These are phyloP conservation scores for Nomada goodeniana DNA, from an alignment of 2,888 invertebrate species.

Conservation along the genomic window DNA sequence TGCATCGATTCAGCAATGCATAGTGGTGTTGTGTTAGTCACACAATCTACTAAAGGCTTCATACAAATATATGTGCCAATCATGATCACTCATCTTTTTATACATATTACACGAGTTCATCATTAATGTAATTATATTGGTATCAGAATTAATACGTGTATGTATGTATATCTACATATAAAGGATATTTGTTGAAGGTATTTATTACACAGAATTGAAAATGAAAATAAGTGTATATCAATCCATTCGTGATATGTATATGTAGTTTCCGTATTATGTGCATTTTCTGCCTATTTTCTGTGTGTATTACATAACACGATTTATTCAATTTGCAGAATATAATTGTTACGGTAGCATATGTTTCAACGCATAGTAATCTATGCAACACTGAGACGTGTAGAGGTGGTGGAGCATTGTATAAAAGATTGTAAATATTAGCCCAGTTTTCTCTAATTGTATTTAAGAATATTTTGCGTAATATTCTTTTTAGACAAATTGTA, in stretches of 20 bases:
- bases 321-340: background rate
- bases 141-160: background rate
- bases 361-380: background rate
- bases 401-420: background rate
- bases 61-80: slow-evolving; percentile 44
- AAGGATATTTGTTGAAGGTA: background rate
- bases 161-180: slow-evolving; percentile 8
- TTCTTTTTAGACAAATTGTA: background rate
- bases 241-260: background rate
- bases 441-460: background rate
- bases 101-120: slow-evolving; percentile 50
- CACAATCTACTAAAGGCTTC: slow-evolving; percentile 18
- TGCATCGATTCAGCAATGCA: slow-evolving; percentile 23
- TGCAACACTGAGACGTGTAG: background rate
- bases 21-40: slow-evolving; percentile 23
- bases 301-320: background rate
- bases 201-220: background rate
- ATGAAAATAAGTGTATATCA: slow-evolving; percentile 4
- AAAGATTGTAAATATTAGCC: background rate
- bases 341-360: too few relatives aligned
- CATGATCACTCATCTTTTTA: slow-evolving; percentile 68
- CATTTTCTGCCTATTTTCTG: slow-evolving; percentile 1
- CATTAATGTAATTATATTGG: slow-evolving; percentile 37
- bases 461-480: background rate
- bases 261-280: background rate